Percentiles rank a stretch among this genome's conserved stretches.
These are phyloP conservation scores for Lepilemur ruficaudatus DNA, from an alignment of 2,797 vertebrate species.

Conservation along the genomic window DNA sequence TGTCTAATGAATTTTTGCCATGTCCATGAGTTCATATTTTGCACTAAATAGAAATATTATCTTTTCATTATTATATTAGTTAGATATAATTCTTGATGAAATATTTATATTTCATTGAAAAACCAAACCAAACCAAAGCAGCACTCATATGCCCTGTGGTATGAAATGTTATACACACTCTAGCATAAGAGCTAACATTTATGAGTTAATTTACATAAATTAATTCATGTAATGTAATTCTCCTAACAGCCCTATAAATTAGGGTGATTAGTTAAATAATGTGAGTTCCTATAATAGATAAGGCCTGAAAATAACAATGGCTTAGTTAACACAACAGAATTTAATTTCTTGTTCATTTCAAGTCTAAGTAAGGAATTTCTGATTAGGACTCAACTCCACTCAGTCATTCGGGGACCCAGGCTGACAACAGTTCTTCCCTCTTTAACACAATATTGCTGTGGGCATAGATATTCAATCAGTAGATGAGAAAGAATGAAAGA, in stretches of 20 bases:
- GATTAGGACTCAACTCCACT: neutral
- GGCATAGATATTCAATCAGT: accelerated
- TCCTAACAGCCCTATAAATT: neutral
- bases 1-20: neutral
- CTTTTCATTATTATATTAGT: neutral
- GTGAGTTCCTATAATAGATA: neutral
- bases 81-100: neutral
- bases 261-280: neutral
- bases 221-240: neutral
- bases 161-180: neutral
- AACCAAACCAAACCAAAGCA: neutral
- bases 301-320: neutral
- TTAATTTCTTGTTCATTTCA: neutral
- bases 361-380: neutral
- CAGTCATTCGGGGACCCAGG: neutral
- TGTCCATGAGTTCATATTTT: neutral
- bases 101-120: neutral
- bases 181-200: neutral
- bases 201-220: neutral
- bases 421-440: neutral
- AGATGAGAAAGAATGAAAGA: neutral
- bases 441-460: neutral
- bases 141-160: neutral
- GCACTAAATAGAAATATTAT: neutral
- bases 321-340: neutral